Conservation (phyloP, 2,888 invertebrate genomes). For the Meiosimyza decipiens region DNA sequence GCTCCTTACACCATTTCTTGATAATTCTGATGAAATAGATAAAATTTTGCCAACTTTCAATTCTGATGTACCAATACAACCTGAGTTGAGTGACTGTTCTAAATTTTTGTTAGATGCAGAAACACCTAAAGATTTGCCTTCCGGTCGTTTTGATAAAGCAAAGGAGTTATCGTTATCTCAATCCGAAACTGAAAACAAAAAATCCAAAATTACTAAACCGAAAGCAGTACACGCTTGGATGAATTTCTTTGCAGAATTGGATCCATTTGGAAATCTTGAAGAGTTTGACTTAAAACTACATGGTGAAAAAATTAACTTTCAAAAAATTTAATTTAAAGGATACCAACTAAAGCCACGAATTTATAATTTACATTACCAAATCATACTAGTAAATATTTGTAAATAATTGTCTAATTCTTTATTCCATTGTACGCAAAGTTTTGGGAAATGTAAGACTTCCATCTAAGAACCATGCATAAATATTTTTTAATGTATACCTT, state of each 20-base stretch:
- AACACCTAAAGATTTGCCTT: neutral
- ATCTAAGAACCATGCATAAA: too few species aligned
- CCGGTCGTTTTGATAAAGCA: neutral
- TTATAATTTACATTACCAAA: too few species aligned
- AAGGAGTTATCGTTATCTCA: neutral
- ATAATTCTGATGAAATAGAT: neutral
- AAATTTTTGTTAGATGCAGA: too few species aligned
- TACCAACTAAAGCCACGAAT: too few species aligned
- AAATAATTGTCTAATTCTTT: too few species aligned
- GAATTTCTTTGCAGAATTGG: slow-evolving; percentile 61
- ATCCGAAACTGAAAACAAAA: neutral
- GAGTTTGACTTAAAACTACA: slow-evolving; percentile 61
- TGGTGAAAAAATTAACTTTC: slow-evolving; percentile 55
- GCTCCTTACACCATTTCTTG: neutral
- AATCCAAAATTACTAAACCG: slow-evolving; percentile 33
- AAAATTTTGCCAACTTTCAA: neutral
- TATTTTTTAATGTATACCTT: too few species aligned
- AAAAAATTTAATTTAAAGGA: slow-evolving; percentile 55
- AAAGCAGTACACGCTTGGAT: slow-evolving; percentile 55
- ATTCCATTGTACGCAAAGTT: too few species aligned
- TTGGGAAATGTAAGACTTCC: too few species aligned
- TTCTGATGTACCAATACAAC: neutral
- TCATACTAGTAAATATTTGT: too few species aligned
- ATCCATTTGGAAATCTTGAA: slow-evolving; percentile 61
- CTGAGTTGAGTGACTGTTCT: neutral